Evolutionary conservation across 2,113 vertebrate genomes (phyloP).

Genomic region (Neotragus moschatus): DNA sequence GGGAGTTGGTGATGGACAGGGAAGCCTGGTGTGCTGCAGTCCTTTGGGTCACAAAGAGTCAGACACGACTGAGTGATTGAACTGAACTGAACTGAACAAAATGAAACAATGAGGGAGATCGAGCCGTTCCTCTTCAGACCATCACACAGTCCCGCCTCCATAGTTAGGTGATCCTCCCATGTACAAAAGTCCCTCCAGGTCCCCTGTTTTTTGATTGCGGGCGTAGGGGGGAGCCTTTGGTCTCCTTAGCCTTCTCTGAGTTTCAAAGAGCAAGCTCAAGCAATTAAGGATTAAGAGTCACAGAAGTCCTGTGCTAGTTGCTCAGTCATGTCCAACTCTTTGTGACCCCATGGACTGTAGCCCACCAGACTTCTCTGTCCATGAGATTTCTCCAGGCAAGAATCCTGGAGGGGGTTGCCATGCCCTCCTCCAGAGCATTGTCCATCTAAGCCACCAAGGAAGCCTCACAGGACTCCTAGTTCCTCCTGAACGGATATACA

Average conservation of each 20-base stretch:
- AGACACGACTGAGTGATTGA: background rate
- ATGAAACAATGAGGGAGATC: background rate
- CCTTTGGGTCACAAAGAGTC: background rate
- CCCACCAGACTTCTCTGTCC: background rate
- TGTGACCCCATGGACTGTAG: background rate
- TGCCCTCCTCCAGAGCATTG: background rate
- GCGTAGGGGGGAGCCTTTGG: accelerated
- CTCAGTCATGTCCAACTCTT: background rate
- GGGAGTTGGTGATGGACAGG: background rate
- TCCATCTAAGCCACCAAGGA: background rate
- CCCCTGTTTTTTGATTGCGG: background rate
- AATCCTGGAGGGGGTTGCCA: background rate
- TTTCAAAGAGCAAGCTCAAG: background rate
- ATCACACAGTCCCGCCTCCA: too few species aligned
- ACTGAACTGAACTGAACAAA: background rate
- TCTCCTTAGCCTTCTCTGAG: background rate
- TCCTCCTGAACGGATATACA: background rate
- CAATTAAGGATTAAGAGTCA: background rate
- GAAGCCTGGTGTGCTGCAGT: background rate
- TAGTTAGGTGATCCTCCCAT: background rate
- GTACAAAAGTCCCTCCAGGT: background rate
- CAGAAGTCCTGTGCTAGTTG: background rate
- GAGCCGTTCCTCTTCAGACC: background rate
- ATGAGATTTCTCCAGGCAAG: background rate
- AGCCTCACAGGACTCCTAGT: background rate